Evolutionary conservation across 2,888 invertebrate genomes (phyloP).

Genomic region (Maniola hyperantus): DNA sequence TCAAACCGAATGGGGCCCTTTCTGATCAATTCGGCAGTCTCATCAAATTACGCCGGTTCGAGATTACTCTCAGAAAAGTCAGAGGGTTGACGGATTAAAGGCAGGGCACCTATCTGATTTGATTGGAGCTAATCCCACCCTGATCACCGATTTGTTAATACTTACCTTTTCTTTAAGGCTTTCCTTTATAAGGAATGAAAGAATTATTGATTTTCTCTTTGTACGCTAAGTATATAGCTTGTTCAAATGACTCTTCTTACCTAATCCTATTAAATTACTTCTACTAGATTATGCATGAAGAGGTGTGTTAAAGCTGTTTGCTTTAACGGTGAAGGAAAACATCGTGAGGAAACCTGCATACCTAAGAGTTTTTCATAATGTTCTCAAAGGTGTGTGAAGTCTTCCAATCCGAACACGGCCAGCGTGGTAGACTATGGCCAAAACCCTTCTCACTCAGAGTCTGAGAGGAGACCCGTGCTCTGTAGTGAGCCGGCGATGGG

Average conservation of each 20-base stretch:
- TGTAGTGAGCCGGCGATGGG: no score
- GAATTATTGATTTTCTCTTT: not conserved
- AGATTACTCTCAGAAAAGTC: constrained; percentile 19
- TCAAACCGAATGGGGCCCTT: not conserved
- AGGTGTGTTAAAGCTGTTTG: no score
- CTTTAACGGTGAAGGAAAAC: no score
- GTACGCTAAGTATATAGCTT: not conserved
- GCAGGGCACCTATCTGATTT: constrained; percentile 14
- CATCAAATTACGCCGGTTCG: constrained; percentile 18
- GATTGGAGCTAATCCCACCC: constrained; percentile 11
- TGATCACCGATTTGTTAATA: constrained; percentile 16
- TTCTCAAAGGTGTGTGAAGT: no score
- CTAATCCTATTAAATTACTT: not conserved
- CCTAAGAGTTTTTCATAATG: no score
- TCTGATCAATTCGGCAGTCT: not conserved
- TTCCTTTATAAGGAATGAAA: not conserved
- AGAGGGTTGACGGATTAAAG: constrained; percentile 21
- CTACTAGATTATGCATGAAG: no score
- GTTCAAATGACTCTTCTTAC: not conserved
- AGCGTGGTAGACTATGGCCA: no score
- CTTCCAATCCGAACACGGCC: no score
- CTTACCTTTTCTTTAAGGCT: not conserved
- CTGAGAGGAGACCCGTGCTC: no score
- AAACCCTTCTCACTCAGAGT: no score
- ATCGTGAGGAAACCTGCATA: no score